Percentiles rank a stretch among this genome's conserved stretches.
These are phyloP conservation scores for Heteractis magnifica DNA, from an alignment of 92 coral and sea anemone genomes.

Conservation along the genomic window DNA sequence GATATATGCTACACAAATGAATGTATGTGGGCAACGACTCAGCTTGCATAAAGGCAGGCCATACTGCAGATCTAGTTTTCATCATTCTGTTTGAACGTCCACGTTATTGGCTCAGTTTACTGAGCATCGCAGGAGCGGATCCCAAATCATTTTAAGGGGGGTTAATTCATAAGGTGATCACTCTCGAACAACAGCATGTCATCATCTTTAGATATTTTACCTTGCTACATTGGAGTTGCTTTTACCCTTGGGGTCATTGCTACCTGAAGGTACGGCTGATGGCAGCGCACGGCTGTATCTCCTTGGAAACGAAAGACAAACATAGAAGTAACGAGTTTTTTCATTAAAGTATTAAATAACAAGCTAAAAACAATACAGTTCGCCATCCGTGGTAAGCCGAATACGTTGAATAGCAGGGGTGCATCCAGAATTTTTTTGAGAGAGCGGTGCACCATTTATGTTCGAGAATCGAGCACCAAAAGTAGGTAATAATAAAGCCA, in stretches of 20 bases:
- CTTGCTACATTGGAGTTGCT: constrained; percentile 32
- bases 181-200: too few species aligned
- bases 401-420: too few species aligned
- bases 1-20: background rate
- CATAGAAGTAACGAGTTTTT: background rate
- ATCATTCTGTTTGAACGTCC: background rate
- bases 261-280: constrained; percentile 21
- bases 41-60: too few species aligned
- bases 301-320: background rate
- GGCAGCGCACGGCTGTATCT: constrained; percentile 44
- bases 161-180: background rate
- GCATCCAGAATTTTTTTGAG: too few species aligned
- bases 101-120: too few species aligned
- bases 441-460: too few species aligned
- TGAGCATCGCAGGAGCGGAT: too few species aligned
- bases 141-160: background rate
- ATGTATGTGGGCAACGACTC: too few species aligned
- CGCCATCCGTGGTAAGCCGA: too few species aligned
- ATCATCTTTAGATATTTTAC: constrained; percentile 13
- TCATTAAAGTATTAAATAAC: background rate
- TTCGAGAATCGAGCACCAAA: too few species aligned
- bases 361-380: too few species aligned
- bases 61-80: background rate
- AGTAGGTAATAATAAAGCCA: too few species aligned
- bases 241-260: constrained; percentile 17